phyloP scores from a whole-genome alignment of 2,888 invertebrate genomes.

The Caenorhabditis uteleia region DNA sequence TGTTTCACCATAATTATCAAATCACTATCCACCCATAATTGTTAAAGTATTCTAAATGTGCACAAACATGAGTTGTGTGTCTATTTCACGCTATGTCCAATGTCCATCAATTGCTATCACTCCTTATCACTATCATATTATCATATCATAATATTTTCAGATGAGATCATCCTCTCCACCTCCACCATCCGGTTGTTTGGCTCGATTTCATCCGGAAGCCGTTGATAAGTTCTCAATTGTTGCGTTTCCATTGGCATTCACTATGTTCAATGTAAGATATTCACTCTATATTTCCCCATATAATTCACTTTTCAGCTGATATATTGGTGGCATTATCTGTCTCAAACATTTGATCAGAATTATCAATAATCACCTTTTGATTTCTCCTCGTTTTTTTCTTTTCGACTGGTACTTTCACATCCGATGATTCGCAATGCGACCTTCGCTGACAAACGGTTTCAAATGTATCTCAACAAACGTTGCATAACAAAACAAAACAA shows the following conservation, averaged over 20 bases:
- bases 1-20: no score
- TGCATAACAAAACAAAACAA: no score
- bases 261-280: conserved; percentile 83
- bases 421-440: conserved; percentile 33
- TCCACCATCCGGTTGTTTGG: conserved; percentile 43
- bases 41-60: no score
- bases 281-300: background rate
- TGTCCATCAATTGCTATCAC: conserved; percentile 1
- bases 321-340: conserved; percentile 76
- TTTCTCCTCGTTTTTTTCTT: background rate
- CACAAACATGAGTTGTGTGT: no score
- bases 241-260: conserved; percentile 91
- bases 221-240: conserved; percentile 96
- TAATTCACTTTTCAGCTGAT: conserved; percentile 71
- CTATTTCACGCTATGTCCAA: conserved; percentile 14
- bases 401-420: conserved; percentile 16
- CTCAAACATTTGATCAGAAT: conserved; percentile 58
- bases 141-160: conserved; percentile 16
- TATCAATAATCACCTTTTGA: conserved; percentile 24
- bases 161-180: conserved; percentile 33
- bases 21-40: no score
- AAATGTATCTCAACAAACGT: conserved; percentile 40
- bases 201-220: conserved; percentile 62
- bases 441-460: conserved; percentile 20
- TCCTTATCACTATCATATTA: background rate